Conservation (phyloP, 2,888 invertebrate species). For the Acronicta psi region DNA sequence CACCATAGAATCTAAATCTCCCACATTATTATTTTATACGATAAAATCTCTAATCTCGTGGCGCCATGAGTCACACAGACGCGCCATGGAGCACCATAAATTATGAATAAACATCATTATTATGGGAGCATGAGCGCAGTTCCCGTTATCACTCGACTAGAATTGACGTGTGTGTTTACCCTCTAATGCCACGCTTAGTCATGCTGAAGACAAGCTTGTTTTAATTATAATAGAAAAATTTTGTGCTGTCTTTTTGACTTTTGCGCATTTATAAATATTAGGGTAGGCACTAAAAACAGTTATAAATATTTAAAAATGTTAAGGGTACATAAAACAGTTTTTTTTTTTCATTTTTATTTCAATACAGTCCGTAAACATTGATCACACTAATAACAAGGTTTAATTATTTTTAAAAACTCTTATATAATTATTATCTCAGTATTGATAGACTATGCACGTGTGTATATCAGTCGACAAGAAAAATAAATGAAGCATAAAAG, state of each 20-base stretch:
- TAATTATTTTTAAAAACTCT: too few relatives aligned
- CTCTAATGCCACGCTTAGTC: constrained; percentile 42
- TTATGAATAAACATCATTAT: constrained; percentile 81
- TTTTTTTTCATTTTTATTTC: too few relatives aligned
- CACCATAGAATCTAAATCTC: not conserved
- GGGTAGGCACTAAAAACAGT: too few relatives aligned
- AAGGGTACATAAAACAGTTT: too few relatives aligned
- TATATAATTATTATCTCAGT: too few relatives aligned
- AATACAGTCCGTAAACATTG: too few relatives aligned
- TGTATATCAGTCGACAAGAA: too few relatives aligned
- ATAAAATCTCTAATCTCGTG: constrained; percentile 50
- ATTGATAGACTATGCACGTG: too few relatives aligned
- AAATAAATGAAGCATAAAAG: too few relatives aligned
- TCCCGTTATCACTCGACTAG: constrained; percentile 58
- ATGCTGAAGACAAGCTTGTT: constrained; percentile 14
- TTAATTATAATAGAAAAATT: not conserved
- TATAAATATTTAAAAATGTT: too few relatives aligned
- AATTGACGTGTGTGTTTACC: constrained; percentile 26
- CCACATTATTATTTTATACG: not conserved
- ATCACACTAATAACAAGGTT: too few relatives aligned
- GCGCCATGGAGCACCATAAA: constrained; percentile 66
- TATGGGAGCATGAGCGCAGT: constrained; percentile 60
- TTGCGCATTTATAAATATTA: too few relatives aligned
- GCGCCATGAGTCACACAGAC: constrained; percentile 65
- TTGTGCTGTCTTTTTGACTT: not conserved